Percentiles rank a stretch among this genome's conserved stretches.
Conservation (phyloP, 1,140 invertebrate species). For the Magallana angulata region DNA sequence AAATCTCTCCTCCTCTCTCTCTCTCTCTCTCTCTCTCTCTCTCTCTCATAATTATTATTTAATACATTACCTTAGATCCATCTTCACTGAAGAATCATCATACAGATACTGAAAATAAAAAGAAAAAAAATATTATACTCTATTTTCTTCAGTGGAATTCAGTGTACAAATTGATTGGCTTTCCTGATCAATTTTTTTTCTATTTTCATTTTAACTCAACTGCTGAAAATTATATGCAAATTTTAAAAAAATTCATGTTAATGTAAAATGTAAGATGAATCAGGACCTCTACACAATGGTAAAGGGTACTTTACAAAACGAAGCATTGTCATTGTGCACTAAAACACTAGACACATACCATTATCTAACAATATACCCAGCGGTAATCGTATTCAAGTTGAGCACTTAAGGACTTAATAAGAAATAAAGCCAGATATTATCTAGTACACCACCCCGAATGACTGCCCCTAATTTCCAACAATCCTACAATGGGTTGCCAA, state of each 20-base stretch:
- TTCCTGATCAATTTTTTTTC: no score
- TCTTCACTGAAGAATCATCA: slow-evolving; percentile 29
- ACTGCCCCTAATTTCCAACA: slow-evolving; percentile 12
- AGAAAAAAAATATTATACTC: neutral
- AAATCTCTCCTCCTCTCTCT: no score
- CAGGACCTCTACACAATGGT: neutral
- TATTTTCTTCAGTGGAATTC: no score
- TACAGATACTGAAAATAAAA: slow-evolving; percentile 20
- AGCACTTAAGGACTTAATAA: neutral
- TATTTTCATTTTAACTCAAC: neutral
- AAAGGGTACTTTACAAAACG: neutral
- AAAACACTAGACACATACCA: neutral
- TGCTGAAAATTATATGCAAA: neutral
- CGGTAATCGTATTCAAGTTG: neutral
- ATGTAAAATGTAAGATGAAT: neutral
- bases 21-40: no score
- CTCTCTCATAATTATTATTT: no score
- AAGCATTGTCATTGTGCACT: neutral
- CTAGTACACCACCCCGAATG: neutral
- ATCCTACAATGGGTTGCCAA: neutral
- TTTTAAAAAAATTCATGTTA: neutral
- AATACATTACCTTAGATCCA: slow-evolving; percentile 14
- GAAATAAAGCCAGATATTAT: neutral
- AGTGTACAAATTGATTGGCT: no score
- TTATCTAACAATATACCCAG: neutral